A percentile compares a stretch with the other conserved stretches of the same genome.
Evolutionary conservation across 2,888 invertebrate species (phyloP).

Genomic region (Mythimna ferrago): DNA sequence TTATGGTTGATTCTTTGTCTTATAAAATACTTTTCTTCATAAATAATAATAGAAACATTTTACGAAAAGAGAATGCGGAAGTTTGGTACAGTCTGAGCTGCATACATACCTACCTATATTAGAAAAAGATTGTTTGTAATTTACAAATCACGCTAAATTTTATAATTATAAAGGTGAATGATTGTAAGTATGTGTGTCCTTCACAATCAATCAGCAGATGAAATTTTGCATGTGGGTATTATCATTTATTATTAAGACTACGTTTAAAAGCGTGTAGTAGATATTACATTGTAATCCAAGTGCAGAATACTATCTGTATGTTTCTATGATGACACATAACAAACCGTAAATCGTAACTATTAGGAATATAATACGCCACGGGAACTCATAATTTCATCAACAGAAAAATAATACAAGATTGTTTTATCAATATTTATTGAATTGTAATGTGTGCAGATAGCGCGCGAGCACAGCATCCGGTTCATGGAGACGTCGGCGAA

Average conservation of each 20-base stretch:
- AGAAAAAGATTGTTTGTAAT: too few species aligned
- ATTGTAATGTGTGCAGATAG: constrained; percentile 92
- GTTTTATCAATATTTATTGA: not conserved
- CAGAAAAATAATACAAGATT: not conserved
- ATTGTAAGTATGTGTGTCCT: too few species aligned
- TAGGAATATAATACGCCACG: not conserved
- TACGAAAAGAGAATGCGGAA: not conserved
- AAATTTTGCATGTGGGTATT: not conserved
- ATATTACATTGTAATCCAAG: not conserved
- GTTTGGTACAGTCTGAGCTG: not conserved
- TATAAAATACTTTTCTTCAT: not conserved
- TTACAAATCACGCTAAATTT: too few species aligned
- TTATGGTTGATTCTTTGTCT: not conserved
- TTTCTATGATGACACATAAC: not conserved
- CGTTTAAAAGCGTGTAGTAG: not conserved
- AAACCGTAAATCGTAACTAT: too few species aligned
- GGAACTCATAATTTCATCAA: not conserved
- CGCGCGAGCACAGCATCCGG: constrained; percentile 97
- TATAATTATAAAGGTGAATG: too few species aligned
- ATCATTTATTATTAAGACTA: not conserved
- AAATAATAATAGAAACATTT: not conserved
- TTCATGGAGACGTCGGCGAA: constrained; percentile 99
- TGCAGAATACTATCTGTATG: not conserved
- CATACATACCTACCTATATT: too few species aligned
- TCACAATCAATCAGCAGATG: too few species aligned